A percentile compares a stretch with the other conserved stretches of the same genome.
Conservation (phyloP, 1,140 invertebrate genomes). For the Lasioglossum baleicum region DNA sequence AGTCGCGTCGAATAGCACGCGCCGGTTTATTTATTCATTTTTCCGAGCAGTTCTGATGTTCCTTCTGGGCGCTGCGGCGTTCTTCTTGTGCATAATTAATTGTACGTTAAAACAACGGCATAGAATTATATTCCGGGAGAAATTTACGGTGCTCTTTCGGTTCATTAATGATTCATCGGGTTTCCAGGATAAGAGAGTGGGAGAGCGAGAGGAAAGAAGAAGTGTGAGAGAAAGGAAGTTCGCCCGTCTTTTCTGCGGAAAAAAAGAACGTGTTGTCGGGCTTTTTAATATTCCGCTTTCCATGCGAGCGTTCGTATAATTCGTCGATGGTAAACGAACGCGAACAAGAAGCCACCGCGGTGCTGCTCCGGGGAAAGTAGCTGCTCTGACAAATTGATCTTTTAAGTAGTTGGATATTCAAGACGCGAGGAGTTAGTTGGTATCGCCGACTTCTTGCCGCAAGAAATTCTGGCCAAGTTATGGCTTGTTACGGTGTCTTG, state of each 20-base stretch:
- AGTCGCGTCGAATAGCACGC: constrained; percentile 8
- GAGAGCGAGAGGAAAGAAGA: neutral
- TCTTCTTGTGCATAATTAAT: constrained; percentile 42
- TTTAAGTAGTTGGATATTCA: constrained; percentile 15
- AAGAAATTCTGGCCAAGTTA: neutral
- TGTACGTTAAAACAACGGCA: constrained; percentile 12
- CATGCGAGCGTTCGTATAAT: constrained; percentile 1
- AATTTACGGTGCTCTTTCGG: constrained; percentile 36
- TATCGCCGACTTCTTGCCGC: neutral
- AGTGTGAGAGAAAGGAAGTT: neutral
- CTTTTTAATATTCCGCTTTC: neutral
- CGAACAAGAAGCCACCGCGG: neutral
- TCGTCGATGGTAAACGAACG: neutral
- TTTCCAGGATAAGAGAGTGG: neutral
- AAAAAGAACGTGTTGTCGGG: too few relatives aligned
- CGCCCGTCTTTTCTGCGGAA: neutral
- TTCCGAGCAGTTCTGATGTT: neutral
- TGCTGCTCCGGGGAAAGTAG: neutral
- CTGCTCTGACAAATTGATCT: constrained; percentile 1
- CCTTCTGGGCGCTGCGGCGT: neutral
- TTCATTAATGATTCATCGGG: constrained; percentile 32
- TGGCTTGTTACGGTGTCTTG: neutral
- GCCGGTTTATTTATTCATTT: constrained; percentile 26
- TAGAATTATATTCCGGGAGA: neutral
- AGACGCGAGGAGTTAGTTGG: neutral